Percentiles rank a stretch among this genome's conserved stretches.
Conservation (phyloP, 37 sponge, comb jelly and placozoan species). For the Crambe crambe region DNA sequence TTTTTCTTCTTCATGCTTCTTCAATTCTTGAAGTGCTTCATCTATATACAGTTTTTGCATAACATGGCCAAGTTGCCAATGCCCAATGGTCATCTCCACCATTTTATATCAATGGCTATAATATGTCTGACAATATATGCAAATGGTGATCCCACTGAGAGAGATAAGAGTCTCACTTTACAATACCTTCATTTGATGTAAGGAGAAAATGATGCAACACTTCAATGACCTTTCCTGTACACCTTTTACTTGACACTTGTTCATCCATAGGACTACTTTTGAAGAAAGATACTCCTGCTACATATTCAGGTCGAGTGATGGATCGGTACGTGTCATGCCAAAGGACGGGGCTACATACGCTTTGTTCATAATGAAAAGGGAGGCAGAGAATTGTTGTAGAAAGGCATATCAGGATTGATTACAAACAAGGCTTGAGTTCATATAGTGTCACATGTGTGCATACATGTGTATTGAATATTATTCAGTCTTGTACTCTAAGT, state of each 20-base stretch:
- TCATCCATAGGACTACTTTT: not conserved
- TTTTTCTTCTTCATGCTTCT: no score
- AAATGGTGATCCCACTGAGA: slow-evolving; percentile 15
- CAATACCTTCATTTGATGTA: slow-evolving; percentile 3
- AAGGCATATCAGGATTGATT: no score
- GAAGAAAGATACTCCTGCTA: not conserved
- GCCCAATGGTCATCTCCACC: not conserved
- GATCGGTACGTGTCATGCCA: not conserved
- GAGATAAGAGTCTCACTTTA: not conserved
- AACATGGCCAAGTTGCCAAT: not conserved
- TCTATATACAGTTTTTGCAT: no score
- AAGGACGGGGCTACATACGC: slow-evolving; percentile 12
- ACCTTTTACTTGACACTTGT: not conserved
- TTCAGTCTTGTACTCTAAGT: no score
- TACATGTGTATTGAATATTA: no score
- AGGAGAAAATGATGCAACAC: slow-evolving; percentile 30
- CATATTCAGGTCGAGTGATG: not conserved
- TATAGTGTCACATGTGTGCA: no score
- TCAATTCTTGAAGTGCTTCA: no score
- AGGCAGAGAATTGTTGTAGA: no score
- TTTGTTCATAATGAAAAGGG: not conserved
- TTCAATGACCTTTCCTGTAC: slow-evolving; percentile 21
- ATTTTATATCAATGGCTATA: slow-evolving; percentile 13
- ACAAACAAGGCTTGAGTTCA: no score
- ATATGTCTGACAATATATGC: slow-evolving; percentile 24